Base-by-base conservation (phyloP, 2,113 vertebrate species). In the Xenotilapia leptura region DNA sequence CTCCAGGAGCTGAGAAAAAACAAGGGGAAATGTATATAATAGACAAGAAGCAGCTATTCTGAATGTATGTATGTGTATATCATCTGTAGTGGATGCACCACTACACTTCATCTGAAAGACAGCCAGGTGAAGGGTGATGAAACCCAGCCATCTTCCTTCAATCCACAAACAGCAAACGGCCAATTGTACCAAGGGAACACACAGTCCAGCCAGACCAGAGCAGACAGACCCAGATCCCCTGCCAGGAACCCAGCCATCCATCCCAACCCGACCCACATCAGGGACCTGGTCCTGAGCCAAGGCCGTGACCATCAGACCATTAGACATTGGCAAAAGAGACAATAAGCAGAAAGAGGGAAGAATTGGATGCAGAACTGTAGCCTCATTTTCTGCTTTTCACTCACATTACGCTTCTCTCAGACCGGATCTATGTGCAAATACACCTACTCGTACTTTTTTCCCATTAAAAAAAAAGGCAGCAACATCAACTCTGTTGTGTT, bases 201-300 rank as follows among this genome's bases (percentile, higher is more conserved):
- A 60, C n/a, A 87, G 83, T 80, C 19, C 83, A 83, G 65, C 31
- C 83, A 89, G 53, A 53, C 31, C 6, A 8, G 58, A 83, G 83
- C 47, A 80, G 84, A 86, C 58, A 80, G 89, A 82, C 70, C 85
- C 47, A 70, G 49, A 68, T 88, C 45, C 51, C 33, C 55, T 90
- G 86, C 93, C 92, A 94, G 83, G 42, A 3, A 90, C 54, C 83
- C 85, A 85, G 49, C 83, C 91, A 85, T 80, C 68, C 83, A 81
- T 82, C 89, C 80, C 86, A 49, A 28, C 79, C 56, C 83, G 87
- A 88, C 85, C 91, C 82, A 90, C 87, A 84, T 91, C 73, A 62
- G 81, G 58, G 45, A n/a, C 86, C 80, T 83, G 79, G 68, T 85
- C 55, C 40, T 42, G 83, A 82, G 77, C 90, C 85, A 87, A 15